Evolutionary conservation across 1,140 invertebrate genomes (phyloP).

Genomic region (Drosophila eugracilis): DNA sequence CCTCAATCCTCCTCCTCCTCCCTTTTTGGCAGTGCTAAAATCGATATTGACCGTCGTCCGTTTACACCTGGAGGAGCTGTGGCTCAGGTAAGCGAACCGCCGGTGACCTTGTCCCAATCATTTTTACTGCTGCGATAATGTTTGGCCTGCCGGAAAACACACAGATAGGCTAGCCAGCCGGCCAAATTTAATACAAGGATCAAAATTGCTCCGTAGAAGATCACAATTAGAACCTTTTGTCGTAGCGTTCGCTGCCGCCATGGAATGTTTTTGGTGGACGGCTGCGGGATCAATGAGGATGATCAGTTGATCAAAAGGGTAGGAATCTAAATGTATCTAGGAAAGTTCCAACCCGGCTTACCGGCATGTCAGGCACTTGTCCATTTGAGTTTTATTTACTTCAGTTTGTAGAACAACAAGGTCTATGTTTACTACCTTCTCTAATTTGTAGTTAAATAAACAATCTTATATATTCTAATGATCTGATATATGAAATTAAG

Average conservation of each 20-base stretch:
- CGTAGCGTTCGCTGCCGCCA: conserved; percentile 29
- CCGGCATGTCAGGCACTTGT: conserved; percentile 11
- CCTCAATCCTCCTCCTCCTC: not conserved
- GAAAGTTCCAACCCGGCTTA: conserved; percentile 4
- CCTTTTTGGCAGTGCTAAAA: conserved; percentile 56
- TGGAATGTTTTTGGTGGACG: conserved; percentile 5
- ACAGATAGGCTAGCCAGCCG: conserved; percentile 20
- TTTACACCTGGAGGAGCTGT: conserved; percentile 33
- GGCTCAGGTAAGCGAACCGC: conserved; percentile 47
- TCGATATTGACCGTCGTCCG: conserved; percentile 51
- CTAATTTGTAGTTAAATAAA: no score
- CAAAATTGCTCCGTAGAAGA: conserved; percentile 8
- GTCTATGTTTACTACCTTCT: no score
- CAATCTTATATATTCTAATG: no score
- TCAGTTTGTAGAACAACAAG: no score
- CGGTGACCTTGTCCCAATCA: not conserved
- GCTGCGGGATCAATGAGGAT: not conserved
- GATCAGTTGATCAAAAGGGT: no score
- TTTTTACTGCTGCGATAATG: conserved; percentile 2
- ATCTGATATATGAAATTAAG: no score
- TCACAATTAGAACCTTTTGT: conserved; percentile 27
- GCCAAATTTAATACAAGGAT: not conserved
- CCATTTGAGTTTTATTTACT: no score
- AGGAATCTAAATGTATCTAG: no score
- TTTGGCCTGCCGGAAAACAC: conserved; percentile 16